Conservation (phyloP, 2,113 vertebrate genomes). For the Coregonus clupeaformis region DNA sequence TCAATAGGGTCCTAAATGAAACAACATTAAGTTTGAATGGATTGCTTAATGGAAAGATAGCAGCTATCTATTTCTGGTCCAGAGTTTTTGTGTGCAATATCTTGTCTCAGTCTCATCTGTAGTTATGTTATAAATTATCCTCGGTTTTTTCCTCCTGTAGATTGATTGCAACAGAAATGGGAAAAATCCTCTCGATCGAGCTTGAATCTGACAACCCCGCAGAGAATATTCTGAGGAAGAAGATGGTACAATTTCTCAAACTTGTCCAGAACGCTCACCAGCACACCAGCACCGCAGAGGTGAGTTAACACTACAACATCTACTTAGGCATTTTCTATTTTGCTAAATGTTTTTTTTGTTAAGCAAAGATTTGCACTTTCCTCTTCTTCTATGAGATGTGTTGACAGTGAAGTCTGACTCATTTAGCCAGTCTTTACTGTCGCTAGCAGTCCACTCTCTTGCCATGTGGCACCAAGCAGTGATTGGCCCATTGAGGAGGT, state of each 20-base stretch:
- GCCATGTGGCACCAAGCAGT: constrained; percentile 6
- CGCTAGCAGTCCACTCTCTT: too few relatives aligned
- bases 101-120: constrained; percentile 34
- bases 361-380: neutral
- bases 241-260: constrained; percentile 66
- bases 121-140: constrained; percentile 28
- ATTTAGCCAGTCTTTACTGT: too few relatives aligned
- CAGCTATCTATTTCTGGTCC: constrained; percentile 34
- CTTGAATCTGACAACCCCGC: constrained; percentile 28
- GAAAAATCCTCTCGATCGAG: constrained; percentile 72
- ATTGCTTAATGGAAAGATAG: constrained; percentile 56
- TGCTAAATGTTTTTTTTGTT: neutral
- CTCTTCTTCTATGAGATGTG: neutral
- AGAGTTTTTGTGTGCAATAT: constrained; percentile 50
- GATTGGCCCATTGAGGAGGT: constrained; percentile 29
- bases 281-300: constrained; percentile 6
- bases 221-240: constrained; percentile 69
- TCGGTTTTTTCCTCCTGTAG: constrained; percentile 48
- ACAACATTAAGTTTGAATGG: constrained; percentile 23
- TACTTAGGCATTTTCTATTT: neutral
- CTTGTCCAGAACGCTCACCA: constrained; percentile 47
- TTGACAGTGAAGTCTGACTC: neutral
- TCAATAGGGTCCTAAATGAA: constrained; percentile 50
- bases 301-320: neutral
- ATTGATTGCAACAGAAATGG: constrained; percentile 73